Percentiles rank a stretch among this genome's conserved stretches.
Conservation (phyloP, 2,113 vertebrate genomes). For the Haplochromis burtoni region DNA sequence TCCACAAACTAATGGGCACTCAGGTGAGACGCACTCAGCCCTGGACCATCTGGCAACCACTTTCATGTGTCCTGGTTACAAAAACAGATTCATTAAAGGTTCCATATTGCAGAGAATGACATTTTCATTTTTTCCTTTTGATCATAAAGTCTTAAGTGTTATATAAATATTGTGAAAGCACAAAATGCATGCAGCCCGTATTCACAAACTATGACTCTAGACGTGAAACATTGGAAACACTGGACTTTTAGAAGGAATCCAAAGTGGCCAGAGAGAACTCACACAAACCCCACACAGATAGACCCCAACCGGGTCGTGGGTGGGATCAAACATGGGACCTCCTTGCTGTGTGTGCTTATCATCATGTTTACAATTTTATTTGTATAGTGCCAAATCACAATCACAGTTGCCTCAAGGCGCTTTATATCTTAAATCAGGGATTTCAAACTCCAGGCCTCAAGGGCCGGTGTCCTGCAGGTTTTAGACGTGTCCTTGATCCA, state of each 20-base stretch:
- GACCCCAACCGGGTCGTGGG: rapidly evolving
- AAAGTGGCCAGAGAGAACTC: neutral
- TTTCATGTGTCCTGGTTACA: constrained; percentile 10
- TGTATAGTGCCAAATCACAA: neutral
- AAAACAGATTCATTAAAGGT: constrained; percentile 1
- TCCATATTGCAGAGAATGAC: neutral
- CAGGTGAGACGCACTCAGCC: neutral
- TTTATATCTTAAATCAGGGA: neutral
- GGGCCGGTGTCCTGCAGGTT: neutral
- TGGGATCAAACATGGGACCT: neutral
- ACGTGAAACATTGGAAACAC: neutral
- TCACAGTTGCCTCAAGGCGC: rapidly evolving
- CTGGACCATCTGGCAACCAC: constrained; percentile 12
- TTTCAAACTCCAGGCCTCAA: neutral
- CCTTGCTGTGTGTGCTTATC: neutral
- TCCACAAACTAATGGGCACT: neutral
- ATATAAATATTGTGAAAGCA: neutral
- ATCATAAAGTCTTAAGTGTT: neutral
- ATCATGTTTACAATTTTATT: neutral
- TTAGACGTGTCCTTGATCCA: neutral
- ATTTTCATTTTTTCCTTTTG: neutral
- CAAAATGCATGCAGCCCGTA: neutral
- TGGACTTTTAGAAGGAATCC: neutral
- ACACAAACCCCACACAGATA: neutral
- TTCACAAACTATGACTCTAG: neutral